A percentile compares a stretch with the other conserved stretches of the same genome.
Evolutionary conservation across 2,888 invertebrate genomes (phyloP).

Genomic region (Meiosimyza platycephala): DNA sequence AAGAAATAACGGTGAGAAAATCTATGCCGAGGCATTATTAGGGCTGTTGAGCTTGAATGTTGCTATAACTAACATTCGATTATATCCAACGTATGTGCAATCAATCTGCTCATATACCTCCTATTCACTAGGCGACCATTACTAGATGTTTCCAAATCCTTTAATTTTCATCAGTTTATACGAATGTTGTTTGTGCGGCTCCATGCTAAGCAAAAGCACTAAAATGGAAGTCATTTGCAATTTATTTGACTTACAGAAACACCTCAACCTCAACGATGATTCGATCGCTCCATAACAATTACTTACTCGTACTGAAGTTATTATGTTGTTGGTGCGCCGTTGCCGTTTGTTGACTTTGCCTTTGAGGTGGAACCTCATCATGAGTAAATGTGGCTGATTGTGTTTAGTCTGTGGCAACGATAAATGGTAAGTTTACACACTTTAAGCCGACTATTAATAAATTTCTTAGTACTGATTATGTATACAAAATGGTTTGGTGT

Average conservation of each 20-base stretch:
- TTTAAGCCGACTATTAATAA: constrained; percentile 17
- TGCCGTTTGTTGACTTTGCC: neutral
- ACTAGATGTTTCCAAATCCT: too few species aligned
- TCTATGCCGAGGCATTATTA: too few species aligned
- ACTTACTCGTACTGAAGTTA: constrained; percentile 36
- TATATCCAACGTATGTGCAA: too few species aligned
- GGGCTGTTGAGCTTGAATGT: too few species aligned
- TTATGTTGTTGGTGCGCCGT: neutral
- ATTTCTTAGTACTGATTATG: constrained; percentile 29
- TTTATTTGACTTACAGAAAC: constrained; percentile 44
- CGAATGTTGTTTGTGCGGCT: too few species aligned
- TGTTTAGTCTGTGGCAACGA: neutral
- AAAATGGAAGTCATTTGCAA: constrained; percentile 42
- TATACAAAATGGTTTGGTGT: neutral
- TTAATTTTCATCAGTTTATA: too few species aligned
- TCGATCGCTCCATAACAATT: constrained; percentile 41
- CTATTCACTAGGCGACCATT: too few species aligned
- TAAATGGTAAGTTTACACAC: constrained; percentile 13
- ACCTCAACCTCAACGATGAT: constrained; percentile 37
- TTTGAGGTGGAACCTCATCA: neutral
- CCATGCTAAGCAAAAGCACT: constrained; percentile 4
- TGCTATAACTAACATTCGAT: too few species aligned
- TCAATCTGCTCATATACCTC: too few species aligned
- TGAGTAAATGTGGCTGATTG: constrained; percentile 12
- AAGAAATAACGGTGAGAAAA: too few species aligned